Percentiles rank a stretch among this genome's conserved stretches.
Conservation (phyloP, 2,888 invertebrate genomes). For the Habrosyne pyritoides region DNA sequence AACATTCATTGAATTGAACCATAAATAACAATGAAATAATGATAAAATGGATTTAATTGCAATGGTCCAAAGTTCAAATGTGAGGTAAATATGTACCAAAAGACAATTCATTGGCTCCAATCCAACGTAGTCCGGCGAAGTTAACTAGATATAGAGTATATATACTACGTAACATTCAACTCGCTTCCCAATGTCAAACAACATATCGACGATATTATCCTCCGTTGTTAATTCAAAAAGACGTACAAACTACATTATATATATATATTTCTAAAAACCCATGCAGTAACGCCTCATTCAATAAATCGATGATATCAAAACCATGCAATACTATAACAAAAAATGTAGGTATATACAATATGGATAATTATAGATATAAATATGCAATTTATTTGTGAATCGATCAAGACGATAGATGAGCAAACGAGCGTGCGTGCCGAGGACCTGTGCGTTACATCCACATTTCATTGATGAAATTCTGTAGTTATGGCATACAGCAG, state of each 20-base stretch:
- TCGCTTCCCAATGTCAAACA: conserved; percentile 45
- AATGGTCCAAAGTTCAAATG: conserved; percentile 20
- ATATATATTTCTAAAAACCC: conserved; percentile 11
- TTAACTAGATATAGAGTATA: conserved; percentile 10
- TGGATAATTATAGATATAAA: conserved; percentile 32
- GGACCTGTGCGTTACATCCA: conserved; percentile 57
- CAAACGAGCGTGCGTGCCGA: conserved; percentile 52
- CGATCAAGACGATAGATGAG: conserved; percentile 20
- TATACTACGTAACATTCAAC: conserved; percentile 37
- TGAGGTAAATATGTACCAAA: conserved; percentile 36
- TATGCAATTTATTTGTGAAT: conserved; percentile 20
- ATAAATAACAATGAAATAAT: background rate
- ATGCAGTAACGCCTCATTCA: conserved; percentile 26
- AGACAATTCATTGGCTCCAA: conserved; percentile 47
- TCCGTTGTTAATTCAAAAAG: conserved; percentile 21
- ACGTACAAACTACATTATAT: conserved; percentile 9
- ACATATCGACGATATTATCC: conserved; percentile 25
- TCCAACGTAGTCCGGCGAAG: conserved; percentile 48
- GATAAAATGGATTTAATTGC: conserved; percentile 3
- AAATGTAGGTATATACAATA: conserved; percentile 19
- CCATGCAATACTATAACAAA: conserved; percentile 12
- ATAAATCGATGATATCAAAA: conserved; percentile 5
- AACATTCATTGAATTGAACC: background rate
- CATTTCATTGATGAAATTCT: conserved; percentile 32
- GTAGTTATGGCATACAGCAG: conserved; percentile 63